These are phyloP conservation scores for Myopa tessellatipennis DNA, from an alignment of 2,888 invertebrate genomes.

Conservation along the genomic window DNA sequence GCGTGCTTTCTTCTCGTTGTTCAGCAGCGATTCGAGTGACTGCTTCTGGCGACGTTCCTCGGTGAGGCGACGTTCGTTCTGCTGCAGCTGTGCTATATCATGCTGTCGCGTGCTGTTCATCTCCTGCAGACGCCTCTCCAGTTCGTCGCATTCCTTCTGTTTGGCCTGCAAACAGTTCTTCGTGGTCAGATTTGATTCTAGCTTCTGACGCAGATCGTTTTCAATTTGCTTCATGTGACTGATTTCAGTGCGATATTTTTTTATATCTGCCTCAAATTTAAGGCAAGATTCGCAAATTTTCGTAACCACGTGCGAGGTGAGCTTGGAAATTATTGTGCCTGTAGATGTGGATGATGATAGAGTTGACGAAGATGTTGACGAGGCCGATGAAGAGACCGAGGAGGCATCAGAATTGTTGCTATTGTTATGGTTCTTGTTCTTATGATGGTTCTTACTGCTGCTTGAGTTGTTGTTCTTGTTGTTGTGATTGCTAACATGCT, in stretches of 20 bases:
- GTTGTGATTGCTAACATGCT: slow-evolving; percentile 45
- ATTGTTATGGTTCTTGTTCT: slow-evolving; percentile 38
- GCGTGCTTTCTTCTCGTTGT: slow-evolving; percentile 78
- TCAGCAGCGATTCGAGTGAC: slow-evolving; percentile 79
- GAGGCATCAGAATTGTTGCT: slow-evolving; percentile 48
- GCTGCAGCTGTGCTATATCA: slow-evolving; percentile 81
- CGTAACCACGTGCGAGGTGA: slow-evolving; percentile 66
- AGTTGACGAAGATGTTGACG: slow-evolving; percentile 54
- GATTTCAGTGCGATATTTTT: slow-evolving; percentile 66
- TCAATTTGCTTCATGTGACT: slow-evolving; percentile 68
- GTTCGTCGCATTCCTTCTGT: slow-evolving; percentile 81
- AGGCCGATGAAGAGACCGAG: slow-evolving; percentile 50
- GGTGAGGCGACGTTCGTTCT: slow-evolving; percentile 82
- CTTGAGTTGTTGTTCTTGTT: slow-evolving; percentile 50
- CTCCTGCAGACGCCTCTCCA: slow-evolving; percentile 85
- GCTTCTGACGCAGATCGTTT: slow-evolving; percentile 67
- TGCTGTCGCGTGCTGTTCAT: slow-evolving; percentile 78
- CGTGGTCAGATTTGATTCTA: slow-evolving; percentile 73
- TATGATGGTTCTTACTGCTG: slow-evolving; percentile 36
- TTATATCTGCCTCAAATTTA: slow-evolving; percentile 67
- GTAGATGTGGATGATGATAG: slow-evolving; percentile 62
- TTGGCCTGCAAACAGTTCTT: slow-evolving; percentile 85
- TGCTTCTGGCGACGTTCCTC: slow-evolving; percentile 84
- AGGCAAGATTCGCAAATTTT: slow-evolving; percentile 67
- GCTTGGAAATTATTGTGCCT: slow-evolving; percentile 62